Conservation (phyloP, 1,140 invertebrate genomes). For the Artemia franciscana region DNA sequence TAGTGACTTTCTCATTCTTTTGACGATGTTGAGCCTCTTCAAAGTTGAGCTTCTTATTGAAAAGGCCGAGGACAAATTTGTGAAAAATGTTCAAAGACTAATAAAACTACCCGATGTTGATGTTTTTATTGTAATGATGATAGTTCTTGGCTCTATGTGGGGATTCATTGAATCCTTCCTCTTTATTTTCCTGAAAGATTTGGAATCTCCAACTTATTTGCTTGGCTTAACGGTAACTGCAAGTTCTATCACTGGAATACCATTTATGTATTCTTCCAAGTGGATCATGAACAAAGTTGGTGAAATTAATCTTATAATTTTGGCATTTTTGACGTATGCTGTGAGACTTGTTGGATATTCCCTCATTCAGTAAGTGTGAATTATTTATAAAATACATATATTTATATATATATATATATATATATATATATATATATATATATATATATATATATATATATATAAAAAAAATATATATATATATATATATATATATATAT, state of each 20-base stretch:
- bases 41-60: constrained; percentile 13
- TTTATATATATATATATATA: too few species aligned
- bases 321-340: constrained; percentile 55
- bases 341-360: constrained; percentile 53
- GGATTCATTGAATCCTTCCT: constrained; percentile 63
- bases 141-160: constrained; percentile 50
- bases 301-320: constrained; percentile 51
- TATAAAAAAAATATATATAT: too few species aligned
- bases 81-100: constrained; percentile 10
- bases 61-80: constrained; percentile 11
- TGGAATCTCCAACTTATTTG: constrained; percentile 50
- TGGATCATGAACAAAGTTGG: constrained; percentile 52
- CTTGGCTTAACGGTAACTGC: constrained; percentile 56
- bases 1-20: constrained; percentile 37
- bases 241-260: constrained; percentile 49
- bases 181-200: constrained; percentile 54
- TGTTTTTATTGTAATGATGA: constrained; percentile 47
- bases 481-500: too few species aligned
- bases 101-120: constrained; percentile 30
- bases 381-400: too few species aligned
- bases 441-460: too few species aligned
- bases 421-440: too few species aligned
- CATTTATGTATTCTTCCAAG: constrained; percentile 53
- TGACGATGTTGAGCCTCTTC: constrained; percentile 29
- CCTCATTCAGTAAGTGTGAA: constrained; percentile 49